Conservation (phyloP, 2,113 vertebrate species). For the Tor tambroides region DNA sequence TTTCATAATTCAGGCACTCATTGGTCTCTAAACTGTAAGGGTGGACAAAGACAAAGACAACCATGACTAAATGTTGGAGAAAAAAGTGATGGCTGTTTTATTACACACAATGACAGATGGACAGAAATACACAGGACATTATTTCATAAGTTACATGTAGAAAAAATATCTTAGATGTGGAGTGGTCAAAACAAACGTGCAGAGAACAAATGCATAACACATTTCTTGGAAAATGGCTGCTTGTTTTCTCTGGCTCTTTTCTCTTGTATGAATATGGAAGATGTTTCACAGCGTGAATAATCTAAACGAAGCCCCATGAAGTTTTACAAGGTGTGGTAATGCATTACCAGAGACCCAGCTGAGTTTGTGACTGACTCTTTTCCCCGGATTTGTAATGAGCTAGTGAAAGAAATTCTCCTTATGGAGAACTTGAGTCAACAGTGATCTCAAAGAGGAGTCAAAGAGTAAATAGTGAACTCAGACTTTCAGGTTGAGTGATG, state of each 20-base stretch:
- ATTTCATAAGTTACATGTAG: not conserved
- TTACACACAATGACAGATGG: slow-evolving; percentile 8
- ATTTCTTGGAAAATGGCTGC: not conserved
- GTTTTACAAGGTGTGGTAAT: not conserved
- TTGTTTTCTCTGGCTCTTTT: slow-evolving; percentile 5
- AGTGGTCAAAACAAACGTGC: not conserved
- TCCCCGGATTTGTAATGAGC: not conserved
- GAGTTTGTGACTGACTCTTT: not conserved
- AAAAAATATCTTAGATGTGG: not conserved
- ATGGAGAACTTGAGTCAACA: not conserved
- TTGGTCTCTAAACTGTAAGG: slow-evolving; percentile 17
- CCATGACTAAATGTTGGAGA: not conserved
- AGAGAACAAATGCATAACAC: not conserved
- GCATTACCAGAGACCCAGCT: not conserved
- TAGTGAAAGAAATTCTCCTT: not conserved
- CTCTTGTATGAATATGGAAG: not conserved
- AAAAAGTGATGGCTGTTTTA: slow-evolving; percentile 16
- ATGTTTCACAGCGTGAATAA: not conserved
- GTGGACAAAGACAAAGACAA: slow-evolving; percentile 1
- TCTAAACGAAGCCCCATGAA: not conserved
- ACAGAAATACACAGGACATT: not conserved
- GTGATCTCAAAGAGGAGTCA: not conserved
- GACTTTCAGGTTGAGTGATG: not conserved
- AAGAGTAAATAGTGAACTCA: not conserved
- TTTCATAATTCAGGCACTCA: not conserved